Evolutionary conservation across 2,797 vertebrate species (phyloP), one percentile per base, ranked within the genome.

Genomic region (Gambelia wislizenii): DNA sequence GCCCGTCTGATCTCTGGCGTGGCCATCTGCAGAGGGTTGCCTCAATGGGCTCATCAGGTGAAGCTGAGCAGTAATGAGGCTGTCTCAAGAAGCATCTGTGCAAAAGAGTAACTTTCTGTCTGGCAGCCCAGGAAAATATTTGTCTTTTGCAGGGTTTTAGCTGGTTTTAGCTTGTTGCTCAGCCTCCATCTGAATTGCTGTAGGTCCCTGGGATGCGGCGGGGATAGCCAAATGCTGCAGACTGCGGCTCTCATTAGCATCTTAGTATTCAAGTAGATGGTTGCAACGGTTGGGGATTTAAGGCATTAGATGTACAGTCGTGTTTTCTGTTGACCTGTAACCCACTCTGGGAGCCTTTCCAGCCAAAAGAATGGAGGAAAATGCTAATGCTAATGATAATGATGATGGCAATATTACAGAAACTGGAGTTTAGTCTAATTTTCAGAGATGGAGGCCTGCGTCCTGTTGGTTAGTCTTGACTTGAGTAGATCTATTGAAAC

Each of bases 141-240:
- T 59, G 54, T 36, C 39, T 47, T 36, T 39, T 20, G 67, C 30
- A 10, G 52, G 8, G 4, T 82, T 59, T 1, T 56, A 76, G 67
- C 27, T 20, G 8, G 4, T 82, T 59, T 1, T 56, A 76, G 67
- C 27, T 20, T 3, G 36, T 2, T 20, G 25, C 61, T 14, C 27
- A 42, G 18, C 0, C 49, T 88, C 5, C 7, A 0, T 0, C 1
- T n/a, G 20, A 30, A 0, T 1, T 22, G 9, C 36, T 39, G 13
- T 6, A 87, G 70, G 33, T n/a, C 18, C 69, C n/a, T 61, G 39
- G 30, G 0, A 69, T 49, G n/a, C 4, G 44, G 20, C 27, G 70
- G 13, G 9, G 22, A 54, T 42, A 9, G 54, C 42, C 25, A 33
- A 59, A 8, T 54, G 33, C 12, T 80, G 13, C 67, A 74, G 52